phyloP scores from a whole-genome alignment of 2,113 vertebrate genomes.

The Otis tarda region DNA sequence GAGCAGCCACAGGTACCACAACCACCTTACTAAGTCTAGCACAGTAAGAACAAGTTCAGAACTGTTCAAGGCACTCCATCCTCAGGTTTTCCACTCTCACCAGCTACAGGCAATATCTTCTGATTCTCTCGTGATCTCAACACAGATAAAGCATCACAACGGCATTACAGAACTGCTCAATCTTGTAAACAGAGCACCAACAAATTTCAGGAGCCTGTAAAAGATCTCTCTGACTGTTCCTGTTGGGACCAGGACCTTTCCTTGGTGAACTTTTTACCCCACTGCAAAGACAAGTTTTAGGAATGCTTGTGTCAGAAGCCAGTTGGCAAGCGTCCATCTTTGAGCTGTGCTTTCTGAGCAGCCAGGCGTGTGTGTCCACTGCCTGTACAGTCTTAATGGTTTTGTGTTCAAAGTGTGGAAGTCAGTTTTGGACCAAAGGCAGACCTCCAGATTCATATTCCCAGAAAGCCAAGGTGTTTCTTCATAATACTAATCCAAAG shows the following conservation, averaged over 20 bases:
- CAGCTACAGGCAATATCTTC: background rate
- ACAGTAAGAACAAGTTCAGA: accelerated
- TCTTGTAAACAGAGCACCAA: background rate
- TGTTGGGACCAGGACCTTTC: background rate
- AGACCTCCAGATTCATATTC: background rate
- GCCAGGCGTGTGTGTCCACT: accelerated
- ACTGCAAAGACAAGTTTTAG: background rate
- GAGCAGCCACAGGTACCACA: background rate
- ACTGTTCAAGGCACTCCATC: accelerated
- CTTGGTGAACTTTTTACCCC: background rate
- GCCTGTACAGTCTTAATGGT: background rate
- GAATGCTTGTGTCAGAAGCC: background rate
- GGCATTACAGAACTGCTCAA: background rate
- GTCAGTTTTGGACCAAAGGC: background rate
- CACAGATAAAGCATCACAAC: background rate
- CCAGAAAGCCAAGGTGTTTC: background rate
- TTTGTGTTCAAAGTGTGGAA: background rate
- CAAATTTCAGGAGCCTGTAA: background rate
- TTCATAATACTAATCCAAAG: too few relatives aligned
- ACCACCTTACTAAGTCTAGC: too few relatives aligned
- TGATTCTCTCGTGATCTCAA: background rate
- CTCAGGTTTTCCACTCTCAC: background rate
- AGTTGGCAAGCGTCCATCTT: accelerated
- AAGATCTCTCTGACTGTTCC: background rate
- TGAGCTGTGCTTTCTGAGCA: background rate